phyloP scores from a whole-genome alignment of 2,888 invertebrate genomes.

The Dioctria rufipes region DNA sequence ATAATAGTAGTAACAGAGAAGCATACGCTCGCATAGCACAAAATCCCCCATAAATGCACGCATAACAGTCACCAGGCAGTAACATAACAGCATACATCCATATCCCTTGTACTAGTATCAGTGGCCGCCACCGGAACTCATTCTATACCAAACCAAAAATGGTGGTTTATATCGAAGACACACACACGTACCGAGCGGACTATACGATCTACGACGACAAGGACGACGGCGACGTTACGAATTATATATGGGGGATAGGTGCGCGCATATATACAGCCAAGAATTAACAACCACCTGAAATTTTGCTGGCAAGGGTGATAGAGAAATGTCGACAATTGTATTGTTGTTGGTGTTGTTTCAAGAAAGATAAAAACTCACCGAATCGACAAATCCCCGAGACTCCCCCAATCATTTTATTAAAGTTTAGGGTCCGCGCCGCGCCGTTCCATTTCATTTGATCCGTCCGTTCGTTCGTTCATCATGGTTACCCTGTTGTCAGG shows the following conservation, averaged over 20 bases:
- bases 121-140: too few species aligned
- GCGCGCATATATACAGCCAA: not conserved
- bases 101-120: not conserved
- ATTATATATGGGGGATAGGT: not conserved
- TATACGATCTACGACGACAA: not conserved
- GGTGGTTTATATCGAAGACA: too few species aligned
- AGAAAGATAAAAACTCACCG: slow-evolving; percentile 21
- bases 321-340: slow-evolving; percentile 27
- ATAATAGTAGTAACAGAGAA: not conserved
- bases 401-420: not conserved
- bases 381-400: not conserved
- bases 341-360: not conserved
- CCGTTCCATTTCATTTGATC: not conserved
- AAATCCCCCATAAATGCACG: slow-evolving; percentile 7
- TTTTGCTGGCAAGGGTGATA: not conserved
- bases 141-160: too few species aligned
- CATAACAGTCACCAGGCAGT: not conserved
- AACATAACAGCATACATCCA: too few species aligned
- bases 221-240: not conserved
- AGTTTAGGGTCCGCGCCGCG: not conserved
- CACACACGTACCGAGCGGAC: too few species aligned
- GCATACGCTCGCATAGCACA: not conserved
- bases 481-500: slow-evolving; percentile 5
- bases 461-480: not conserved
- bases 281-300: not conserved